Evolutionary conservation across 2,113 vertebrate genomes (phyloP), one percentile per base, ranked within the genome.

Genomic region (Myotis lucifugus): DNA sequence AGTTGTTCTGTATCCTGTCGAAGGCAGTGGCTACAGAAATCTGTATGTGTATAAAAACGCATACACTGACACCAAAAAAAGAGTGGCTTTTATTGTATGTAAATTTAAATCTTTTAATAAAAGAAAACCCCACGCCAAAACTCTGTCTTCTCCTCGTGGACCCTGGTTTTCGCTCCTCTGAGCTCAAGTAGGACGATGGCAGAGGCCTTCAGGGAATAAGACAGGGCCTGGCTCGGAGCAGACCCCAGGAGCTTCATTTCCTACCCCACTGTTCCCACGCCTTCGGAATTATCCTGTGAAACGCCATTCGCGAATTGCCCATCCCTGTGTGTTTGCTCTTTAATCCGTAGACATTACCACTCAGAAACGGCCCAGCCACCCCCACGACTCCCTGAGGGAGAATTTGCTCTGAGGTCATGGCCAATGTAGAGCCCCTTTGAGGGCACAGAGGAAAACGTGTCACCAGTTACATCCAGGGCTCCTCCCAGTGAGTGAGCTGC

Each of bases 191-290:
- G 54, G n/a, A 72, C 48, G 52, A 32, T 6, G 54, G 5, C 0
- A 15, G 74, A 70, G 17, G 32, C 54, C 4, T 76, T 46, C 52
- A 72, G 56, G 67, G 64, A 37, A 4, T 12, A 54, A 29, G n/a
- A 18, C 5, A 21, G 50, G 61, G 27, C 29, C 61, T 61, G 76
- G 4, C 17, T 64, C 74, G 11, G 64, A 46, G 34, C 13, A 34
- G 76, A 66, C n/a, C 13, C 32, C 37, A 12, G 8, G 10, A 50
- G 40, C 61, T 77, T 64, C 0, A 17, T 77, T 84, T 61, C 70
- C 74, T 70, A 19, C 61, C 42, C 4, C 32, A 0, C n/a, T 3
- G 0, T n/a, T 79, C 12, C 1, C 0, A 0, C 19, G 32, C 67
- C 25, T 90, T 64, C 34, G 46, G 40, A 70, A 42, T 54, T 27